A percentile compares a stretch with the other conserved stretches of the same genome.
Conservation (phyloP, 2,888 invertebrate species). For the Microctonus brassicae region DNA sequence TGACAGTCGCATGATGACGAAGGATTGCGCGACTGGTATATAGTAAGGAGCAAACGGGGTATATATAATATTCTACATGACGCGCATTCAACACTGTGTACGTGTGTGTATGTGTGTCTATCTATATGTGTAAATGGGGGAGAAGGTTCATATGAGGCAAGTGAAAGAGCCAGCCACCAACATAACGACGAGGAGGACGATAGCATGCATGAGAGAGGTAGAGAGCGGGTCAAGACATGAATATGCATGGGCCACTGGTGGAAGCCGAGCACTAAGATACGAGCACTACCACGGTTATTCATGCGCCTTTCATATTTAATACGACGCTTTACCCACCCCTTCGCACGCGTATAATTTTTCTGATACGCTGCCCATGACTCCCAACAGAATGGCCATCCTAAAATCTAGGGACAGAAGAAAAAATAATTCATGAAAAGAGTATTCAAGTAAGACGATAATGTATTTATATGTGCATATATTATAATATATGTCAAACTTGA, state of each 20-base stretch:
- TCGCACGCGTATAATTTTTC: constrained; percentile 52
- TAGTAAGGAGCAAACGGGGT: background rate
- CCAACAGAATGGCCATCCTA: constrained; percentile 38
- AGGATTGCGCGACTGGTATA: constrained; percentile 20
- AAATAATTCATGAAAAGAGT: constrained; percentile 25
- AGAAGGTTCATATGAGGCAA: constrained; percentile 23
- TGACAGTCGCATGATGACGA: constrained; percentile 12
- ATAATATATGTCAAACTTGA: background rate
- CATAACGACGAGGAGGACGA: constrained; percentile 11
- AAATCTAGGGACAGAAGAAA: constrained; percentile 41
- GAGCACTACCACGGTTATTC: constrained; percentile 60
- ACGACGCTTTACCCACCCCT: constrained; percentile 56
- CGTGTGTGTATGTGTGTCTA: constrained; percentile 45
- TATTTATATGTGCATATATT: background rate
- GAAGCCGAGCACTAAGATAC: constrained; percentile 55
- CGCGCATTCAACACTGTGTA: constrained; percentile 12
- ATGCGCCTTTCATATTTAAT: constrained; percentile 65
- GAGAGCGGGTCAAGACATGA: constrained; percentile 25
- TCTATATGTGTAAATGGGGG: constrained; percentile 54
- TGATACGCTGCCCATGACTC: constrained; percentile 39
- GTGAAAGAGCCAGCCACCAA: constrained; percentile 17
- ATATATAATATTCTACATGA: constrained; percentile 30
- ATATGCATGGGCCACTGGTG: constrained; percentile 36
- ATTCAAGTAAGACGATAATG: constrained; percentile 9
- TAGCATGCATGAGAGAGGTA: constrained; percentile 7